Evolutionary conservation across 2,113 vertebrate genomes (phyloP).

Genomic region (Leiothrix lutea): DNA sequence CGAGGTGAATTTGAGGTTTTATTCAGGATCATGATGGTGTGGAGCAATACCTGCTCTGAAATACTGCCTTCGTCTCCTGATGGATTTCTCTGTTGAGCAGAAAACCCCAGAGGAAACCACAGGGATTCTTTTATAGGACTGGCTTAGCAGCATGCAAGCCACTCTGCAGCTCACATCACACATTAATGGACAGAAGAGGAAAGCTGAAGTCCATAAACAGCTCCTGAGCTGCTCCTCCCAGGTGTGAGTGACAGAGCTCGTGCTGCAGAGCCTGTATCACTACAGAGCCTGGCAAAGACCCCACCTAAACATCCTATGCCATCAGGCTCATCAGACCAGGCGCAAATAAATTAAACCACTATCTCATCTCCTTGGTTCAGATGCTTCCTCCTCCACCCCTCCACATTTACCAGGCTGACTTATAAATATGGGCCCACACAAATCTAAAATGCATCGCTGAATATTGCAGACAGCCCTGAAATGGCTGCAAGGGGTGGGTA

Average conservation of each 20-base stretch:
- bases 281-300: fast-evolving
- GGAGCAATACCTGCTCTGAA: not conserved
- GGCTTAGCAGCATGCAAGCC: not conserved
- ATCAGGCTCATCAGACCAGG: not conserved
- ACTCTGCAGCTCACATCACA: not conserved
- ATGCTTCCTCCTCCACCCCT: not conserved
- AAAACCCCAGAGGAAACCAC: not conserved
- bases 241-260: not conserved
- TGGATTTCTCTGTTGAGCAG: not conserved
- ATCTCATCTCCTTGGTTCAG: not conserved
- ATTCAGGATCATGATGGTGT: not conserved
- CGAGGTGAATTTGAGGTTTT: not conserved
- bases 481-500: not conserved
- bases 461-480: not conserved
- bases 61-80: not conserved
- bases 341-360: not conserved
- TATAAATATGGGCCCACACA: not conserved
- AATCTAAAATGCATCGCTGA: not conserved
- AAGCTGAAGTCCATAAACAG: not conserved
- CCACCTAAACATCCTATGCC: not conserved
- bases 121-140: not conserved
- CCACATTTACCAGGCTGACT: not conserved
- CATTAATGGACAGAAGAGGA: not conserved
- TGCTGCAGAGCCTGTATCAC: not conserved
- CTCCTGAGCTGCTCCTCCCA: not conserved